Conservation (phyloP, 2,113 vertebrate species). For the Aegotheles bennettii region DNA sequence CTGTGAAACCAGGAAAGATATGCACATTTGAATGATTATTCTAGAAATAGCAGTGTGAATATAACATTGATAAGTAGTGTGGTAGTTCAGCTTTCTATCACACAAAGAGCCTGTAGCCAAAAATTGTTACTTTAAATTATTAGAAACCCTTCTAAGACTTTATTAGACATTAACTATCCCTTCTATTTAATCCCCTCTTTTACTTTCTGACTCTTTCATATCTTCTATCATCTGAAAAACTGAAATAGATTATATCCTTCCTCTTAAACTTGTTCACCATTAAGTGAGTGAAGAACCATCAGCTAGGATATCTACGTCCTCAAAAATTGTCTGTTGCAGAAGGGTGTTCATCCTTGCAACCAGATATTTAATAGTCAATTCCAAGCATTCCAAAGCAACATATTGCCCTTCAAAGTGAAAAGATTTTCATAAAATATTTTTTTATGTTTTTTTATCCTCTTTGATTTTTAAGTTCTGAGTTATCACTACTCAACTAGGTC, state of each 20-base stretch:
- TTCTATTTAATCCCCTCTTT: background rate
- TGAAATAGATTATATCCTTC: background rate
- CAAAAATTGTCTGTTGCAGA: background rate
- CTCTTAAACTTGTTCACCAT: background rate
- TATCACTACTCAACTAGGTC: background rate
- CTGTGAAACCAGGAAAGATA: background rate
- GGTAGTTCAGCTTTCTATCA: background rate
- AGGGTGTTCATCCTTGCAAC: background rate
- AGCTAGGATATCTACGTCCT: background rate
- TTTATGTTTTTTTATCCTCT: background rate
- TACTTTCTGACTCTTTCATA: background rate
- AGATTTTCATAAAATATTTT: background rate
- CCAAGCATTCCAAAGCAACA: background rate
- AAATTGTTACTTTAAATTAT: background rate
- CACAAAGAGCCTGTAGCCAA: background rate
- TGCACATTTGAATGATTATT: background rate
- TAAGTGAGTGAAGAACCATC: fast-evolving
- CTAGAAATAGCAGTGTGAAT: background rate
- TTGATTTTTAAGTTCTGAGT: background rate
- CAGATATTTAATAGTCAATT: background rate
- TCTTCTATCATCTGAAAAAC: background rate
- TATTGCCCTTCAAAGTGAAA: background rate
- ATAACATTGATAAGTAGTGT: background rate
- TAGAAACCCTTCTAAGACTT: background rate
- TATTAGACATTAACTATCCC: background rate